These are phyloP conservation scores for Philotrypesis tridentata DNA, from an alignment of 1,140 invertebrate genomes.

Conservation along the genomic window DNA sequence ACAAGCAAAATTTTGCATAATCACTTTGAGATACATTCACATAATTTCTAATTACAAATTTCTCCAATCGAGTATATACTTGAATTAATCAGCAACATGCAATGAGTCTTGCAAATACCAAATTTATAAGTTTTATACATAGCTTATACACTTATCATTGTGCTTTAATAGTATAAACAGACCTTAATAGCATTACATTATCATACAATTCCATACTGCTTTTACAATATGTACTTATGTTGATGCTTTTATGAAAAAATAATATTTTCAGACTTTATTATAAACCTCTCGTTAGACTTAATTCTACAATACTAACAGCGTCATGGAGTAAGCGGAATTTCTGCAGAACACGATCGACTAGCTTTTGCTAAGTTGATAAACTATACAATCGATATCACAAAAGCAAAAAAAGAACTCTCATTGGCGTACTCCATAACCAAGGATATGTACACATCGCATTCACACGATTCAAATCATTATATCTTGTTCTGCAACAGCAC, in stretches of 20 bases:
- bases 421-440: slow-evolving; percentile 37
- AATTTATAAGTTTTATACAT: slow-evolving; percentile 9
- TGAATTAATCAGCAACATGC: not conserved
- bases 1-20: slow-evolving; percentile 1
- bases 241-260: slow-evolving; percentile 19
- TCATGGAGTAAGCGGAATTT: slow-evolving; percentile 41
- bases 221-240: slow-evolving; percentile 4
- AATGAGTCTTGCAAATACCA: slow-evolving; percentile 21
- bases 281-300: slow-evolving; percentile 30
- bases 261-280: slow-evolving; percentile 21
- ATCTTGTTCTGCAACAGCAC: slow-evolving; percentile 7
- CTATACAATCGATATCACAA: slow-evolving; percentile 25
- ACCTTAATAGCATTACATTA: slow-evolving; percentile 21
- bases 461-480: not conserved
- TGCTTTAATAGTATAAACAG: slow-evolving; percentile 30
- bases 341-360: slow-evolving; percentile 38
- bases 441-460: slow-evolving; percentile 42
- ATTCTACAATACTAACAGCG: slow-evolving; percentile 43
- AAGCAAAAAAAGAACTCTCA: slow-evolving; percentile 37
- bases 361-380: slow-evolving; percentile 10
- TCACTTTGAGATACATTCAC: not conserved
- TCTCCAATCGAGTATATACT: not conserved
- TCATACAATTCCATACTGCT: slow-evolving; percentile 13
- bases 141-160: slow-evolving; percentile 3
- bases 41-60: not conserved